Base-by-base conservation (phyloP, 2,113 vertebrate species). In the Phaetusa simplex region DNA sequence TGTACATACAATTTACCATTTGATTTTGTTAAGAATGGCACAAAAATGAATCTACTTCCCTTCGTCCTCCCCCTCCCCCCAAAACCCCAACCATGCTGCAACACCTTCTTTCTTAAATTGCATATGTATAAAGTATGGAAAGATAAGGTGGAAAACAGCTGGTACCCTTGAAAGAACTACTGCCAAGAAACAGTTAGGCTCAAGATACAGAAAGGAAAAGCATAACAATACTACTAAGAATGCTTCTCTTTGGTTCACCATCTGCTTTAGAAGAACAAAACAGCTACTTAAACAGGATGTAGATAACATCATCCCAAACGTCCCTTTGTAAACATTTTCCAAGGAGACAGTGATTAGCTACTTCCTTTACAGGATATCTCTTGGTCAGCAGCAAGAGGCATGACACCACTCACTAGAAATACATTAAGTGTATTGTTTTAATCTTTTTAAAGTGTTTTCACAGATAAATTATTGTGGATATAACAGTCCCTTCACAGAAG, bases 251-350 rank as follows among this genome's bases (percentile, higher is more conserved):
- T 59, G 12, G 17, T 85, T 93, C 77, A 55, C 27, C 66, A 29
- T 89, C 71, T 87, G 78, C 91, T 94, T 71, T 82, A 71, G 82
- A 30, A 87, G 76, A 94, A 80, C 55, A 91, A 88, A 96, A 52
- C 83, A 94, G 80, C 91, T 94, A 65, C 62, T 95, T 93, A 86
- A 84, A 91, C 64, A 93, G 91, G 86, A 97, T 86, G 82, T 84
- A 95, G 96, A 96, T 96, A 88, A 88, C 72, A 88, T 94, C 91
- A 90, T 86, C 72, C 80, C 36, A 94, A 87, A 83, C 3, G 8
- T 77, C 45, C 82, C 47, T 93, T 76, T 92, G 92, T 96, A 88
- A 95, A 96, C 82, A 85, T 93, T 96, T 88, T 96, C 95, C 90
- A 96, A 95, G 84, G 92, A 93, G 83, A 71, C 64, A 74, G 93